Evolutionary conservation across 2,113 vertebrate genomes (phyloP), one percentile per base, ranked within the genome.

Genomic region (Laterallus jamaicensis): DNA sequence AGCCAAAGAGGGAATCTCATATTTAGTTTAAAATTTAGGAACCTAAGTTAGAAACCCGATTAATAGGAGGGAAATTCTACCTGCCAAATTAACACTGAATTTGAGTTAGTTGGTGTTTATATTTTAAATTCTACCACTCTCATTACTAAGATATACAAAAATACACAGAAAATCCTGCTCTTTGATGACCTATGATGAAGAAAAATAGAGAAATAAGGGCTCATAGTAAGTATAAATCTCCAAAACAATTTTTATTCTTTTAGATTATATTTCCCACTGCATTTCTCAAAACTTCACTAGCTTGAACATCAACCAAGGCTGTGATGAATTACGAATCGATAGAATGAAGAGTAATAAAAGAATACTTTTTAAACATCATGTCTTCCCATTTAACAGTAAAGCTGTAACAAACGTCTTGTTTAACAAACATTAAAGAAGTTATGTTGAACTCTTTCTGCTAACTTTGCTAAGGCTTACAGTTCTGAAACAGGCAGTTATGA

Each of bases 221-320:
- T 88, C 42, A 67, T 68, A 59, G 1, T 58, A 40, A 64, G 1
- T 58, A 40, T 6, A 40, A 42, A 35, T 44, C 17, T 58, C 37
- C 55, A 63, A 40, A 79, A 55, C 22, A 31, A 4, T 60, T 78
- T 55, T 56, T 68, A 16, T 58, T 17, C 28, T 85, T 89, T 56
- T 70, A 50, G 11, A 59, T 19, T 4, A 3, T 42, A 26, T 37
- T 17, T 69, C 31, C 24, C 42, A 16, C 7, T 39, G 9, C 18
- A 28, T 54, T 86, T 47, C 58, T 86, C 5, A 60, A 49, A 60
- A 47, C 47, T 32, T 82, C 21, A 20, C 32, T 17, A 24, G 12
- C 15, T 28, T 64, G n/a, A 76, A 59, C 1, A 2, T 35, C 75
- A 76, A 3, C 37, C 0, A 1, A 29, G 19, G 4, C 49, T 54